These are phyloP conservation scores for Cairina moschata DNA, from an alignment of 2,113 vertebrate genomes.

Conservation along the genomic window DNA sequence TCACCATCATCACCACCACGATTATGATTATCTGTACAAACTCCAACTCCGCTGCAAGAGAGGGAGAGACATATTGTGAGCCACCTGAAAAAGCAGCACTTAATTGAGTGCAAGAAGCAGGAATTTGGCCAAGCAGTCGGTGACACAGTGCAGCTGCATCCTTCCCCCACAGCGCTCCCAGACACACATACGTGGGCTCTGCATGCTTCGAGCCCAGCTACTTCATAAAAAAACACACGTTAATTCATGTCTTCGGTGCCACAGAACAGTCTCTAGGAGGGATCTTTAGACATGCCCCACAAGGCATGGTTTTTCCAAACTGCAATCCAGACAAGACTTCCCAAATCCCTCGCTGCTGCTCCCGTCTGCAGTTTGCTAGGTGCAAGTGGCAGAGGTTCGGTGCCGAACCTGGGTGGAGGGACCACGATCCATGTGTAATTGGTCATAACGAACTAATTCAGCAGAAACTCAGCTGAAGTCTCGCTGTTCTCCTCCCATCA, in stretches of 20 bases:
- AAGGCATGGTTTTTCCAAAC: not conserved
- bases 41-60: slow-evolving; percentile 91
- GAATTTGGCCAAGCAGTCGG: rapidly evolving
- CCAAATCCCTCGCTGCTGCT: not conserved
- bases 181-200: not conserved
- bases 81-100: not conserved
- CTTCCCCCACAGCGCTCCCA: not conserved
- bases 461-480: not conserved
- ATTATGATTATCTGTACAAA: slow-evolving; percentile 98
- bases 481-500: not conserved
- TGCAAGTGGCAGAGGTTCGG: not conserved
- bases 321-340: not conserved
- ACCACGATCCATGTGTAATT: rapidly evolving
- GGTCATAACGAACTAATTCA: not conserved
- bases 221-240: not conserved
- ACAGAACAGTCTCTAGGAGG: not conserved
- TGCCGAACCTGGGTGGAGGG: rapidly evolving
- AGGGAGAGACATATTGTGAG: slow-evolving; percentile 50
- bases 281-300: not conserved
- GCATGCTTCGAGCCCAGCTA: not conserved
- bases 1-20: slow-evolving; percentile 97
- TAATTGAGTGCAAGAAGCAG: not conserved
- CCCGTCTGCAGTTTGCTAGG: not conserved
- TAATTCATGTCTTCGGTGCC: not conserved
- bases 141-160: not conserved